phyloP scores from a whole-genome alignment of 1,140 invertebrate species.

The Pogonus chalceus region DNA sequence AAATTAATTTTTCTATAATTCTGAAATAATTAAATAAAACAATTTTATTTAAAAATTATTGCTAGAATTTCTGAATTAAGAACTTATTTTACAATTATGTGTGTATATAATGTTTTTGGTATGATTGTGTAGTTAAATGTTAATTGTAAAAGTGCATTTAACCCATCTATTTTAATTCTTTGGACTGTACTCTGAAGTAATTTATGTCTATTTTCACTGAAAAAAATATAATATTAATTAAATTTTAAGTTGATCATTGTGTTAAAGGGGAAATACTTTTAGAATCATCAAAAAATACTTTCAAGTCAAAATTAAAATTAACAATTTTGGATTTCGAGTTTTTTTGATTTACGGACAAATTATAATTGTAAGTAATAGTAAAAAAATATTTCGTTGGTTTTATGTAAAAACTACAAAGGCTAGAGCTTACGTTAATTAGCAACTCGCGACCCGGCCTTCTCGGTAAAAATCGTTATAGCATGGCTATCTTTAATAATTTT shows the following conservation, averaged over 20 bases:
- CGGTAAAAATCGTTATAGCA: background rate
- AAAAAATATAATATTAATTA: constrained; percentile 14
- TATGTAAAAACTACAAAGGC: too few relatives aligned
- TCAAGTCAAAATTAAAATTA: constrained; percentile 9
- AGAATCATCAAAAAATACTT: background rate
- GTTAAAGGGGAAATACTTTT: too few relatives aligned
- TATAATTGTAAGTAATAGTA: constrained; percentile 10
- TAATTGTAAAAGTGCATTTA: constrained; percentile 41
- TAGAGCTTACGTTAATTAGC: too few relatives aligned
- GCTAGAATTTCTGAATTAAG: too few relatives aligned
- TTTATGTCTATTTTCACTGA: constrained; percentile 44
- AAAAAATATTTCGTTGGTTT: constrained; percentile 2
- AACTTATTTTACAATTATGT: too few relatives aligned
- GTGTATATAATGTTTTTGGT: constrained; percentile 6
- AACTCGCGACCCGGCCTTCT: background rate
- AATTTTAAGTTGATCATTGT: too few relatives aligned
- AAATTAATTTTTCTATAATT: too few relatives aligned
- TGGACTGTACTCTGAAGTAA: constrained; percentile 45
- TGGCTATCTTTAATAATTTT: too few relatives aligned
- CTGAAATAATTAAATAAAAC: too few relatives aligned
- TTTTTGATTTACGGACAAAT: too few relatives aligned
- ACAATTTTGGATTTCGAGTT: constrained; percentile 10
- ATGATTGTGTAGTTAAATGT: constrained; percentile 32
- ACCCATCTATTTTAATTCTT: constrained; percentile 51
- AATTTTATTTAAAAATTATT: too few relatives aligned